Evolutionary conservation across 2,113 vertebrate species (phyloP).

Genomic region (Mixornis gularis): DNA sequence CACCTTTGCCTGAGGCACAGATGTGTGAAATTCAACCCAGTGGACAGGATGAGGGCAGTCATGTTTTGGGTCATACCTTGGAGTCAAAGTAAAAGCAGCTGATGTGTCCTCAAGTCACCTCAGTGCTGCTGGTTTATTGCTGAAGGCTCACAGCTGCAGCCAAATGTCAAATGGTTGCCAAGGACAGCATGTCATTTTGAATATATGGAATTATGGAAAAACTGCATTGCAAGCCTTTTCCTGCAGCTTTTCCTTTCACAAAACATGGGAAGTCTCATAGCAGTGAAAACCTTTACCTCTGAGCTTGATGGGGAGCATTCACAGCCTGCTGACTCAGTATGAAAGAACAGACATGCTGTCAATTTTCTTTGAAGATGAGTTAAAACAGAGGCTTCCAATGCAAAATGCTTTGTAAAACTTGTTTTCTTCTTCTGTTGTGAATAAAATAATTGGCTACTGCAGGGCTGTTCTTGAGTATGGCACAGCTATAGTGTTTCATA

Average conservation of each 20-base stretch:
- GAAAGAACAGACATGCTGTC: background rate
- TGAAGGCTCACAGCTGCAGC: conserved; percentile 33
- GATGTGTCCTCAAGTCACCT: conserved; percentile 51
- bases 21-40: background rate
- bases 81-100: background rate
- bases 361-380: background rate
- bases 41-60: background rate
- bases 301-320: background rate
- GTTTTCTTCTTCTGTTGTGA: background rate
- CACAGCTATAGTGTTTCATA: background rate
- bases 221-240: conserved; percentile 25
- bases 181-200: conserved; percentile 40
- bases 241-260: conserved; percentile 21
- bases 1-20: background rate
- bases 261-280: background rate
- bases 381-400: background rate
- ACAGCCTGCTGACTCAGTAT: background rate
- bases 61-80: background rate
- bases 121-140: conserved; percentile 12
- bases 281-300: background rate
- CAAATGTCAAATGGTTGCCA: conserved; percentile 34
- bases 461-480: background rate
- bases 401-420: background rate
- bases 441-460: background rate
- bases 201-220: conserved; percentile 27